These are phyloP conservation scores for Bradysia coprophila DNA, from an alignment of 1,140 invertebrate genomes.

Conservation along the genomic window DNA sequence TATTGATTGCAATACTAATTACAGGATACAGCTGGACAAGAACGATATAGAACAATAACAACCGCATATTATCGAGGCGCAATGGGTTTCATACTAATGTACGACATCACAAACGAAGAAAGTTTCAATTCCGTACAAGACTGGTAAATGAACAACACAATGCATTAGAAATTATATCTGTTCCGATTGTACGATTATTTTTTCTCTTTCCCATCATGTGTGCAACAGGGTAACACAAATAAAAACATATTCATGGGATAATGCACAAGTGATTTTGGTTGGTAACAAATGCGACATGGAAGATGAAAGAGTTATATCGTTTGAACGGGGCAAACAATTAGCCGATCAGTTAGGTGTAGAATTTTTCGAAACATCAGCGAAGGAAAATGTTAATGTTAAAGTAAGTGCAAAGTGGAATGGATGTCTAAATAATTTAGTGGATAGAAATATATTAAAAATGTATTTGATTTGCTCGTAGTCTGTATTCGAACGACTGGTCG, in stretches of 20 bases:
- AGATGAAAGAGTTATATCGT: constrained; percentile 94
- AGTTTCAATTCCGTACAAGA: constrained; percentile 99
- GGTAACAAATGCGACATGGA: constrained; percentile 99
- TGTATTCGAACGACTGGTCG: constrained; percentile 93
- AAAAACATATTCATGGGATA: constrained; percentile 99
- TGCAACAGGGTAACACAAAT: constrained; percentile 99
- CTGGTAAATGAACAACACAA: constrained; percentile 44
- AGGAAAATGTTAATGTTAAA: constrained; percentile 99
- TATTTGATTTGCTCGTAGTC: too few relatives aligned
- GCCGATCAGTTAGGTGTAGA: constrained; percentile 96
- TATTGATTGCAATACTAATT: too few relatives aligned
- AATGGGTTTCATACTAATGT: constrained; percentile 99
- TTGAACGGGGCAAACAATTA: constrained; percentile 89
- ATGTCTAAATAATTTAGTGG: too few relatives aligned
- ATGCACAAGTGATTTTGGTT: constrained; percentile 99
- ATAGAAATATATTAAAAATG: neutral
- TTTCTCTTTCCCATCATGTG: too few relatives aligned
- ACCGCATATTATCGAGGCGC: constrained; percentile 99
- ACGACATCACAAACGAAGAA: constrained; percentile 99
- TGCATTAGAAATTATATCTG: neutral
- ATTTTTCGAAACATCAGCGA: constrained; percentile 99
- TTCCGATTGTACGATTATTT: constrained; percentile 9
- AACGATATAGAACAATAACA: constrained; percentile 97
- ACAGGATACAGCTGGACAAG: constrained; percentile 99
- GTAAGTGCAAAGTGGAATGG: constrained; percentile 30